These are phyloP conservation scores for Rostratula benghalensis DNA, from an alignment of 2,113 vertebrate genomes.

Conservation along the genomic window DNA sequence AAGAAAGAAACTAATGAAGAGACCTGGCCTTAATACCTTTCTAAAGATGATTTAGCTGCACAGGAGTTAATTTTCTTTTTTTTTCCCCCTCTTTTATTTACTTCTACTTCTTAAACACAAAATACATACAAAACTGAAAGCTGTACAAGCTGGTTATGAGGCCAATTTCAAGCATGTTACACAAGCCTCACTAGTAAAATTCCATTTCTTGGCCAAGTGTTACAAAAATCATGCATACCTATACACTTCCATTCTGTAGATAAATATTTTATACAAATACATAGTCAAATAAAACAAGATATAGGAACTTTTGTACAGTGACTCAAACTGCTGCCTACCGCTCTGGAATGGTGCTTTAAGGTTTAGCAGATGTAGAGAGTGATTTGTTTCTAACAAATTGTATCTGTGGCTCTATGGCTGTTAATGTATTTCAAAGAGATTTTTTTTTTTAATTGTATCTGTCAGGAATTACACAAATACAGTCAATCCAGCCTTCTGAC, in stretches of 20 bases:
- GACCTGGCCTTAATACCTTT: conserved; percentile 29
- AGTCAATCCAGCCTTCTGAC: not conserved
- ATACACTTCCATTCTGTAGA: not conserved
- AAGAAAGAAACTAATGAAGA: conserved; percentile 48
- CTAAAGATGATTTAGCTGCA: conserved; percentile 6
- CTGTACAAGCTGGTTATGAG: not conserved
- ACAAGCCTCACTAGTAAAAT: not conserved
- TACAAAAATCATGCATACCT: not conserved
- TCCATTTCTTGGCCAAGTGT: not conserved
- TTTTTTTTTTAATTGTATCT: not conserved
- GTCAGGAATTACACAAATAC: not conserved
- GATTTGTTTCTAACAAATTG: not conserved
- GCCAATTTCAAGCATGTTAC: not conserved
- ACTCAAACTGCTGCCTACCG: not conserved
- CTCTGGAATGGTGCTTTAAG: not conserved
- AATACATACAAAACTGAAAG: not conserved
- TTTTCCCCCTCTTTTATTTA: conserved; percentile 9
- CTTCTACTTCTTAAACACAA: not conserved
- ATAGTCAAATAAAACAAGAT: not conserved
- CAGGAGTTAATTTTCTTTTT: not conserved
- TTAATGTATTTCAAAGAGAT: not conserved
- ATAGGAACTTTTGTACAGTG: not conserved
- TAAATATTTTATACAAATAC: not conserved
- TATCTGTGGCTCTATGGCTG: not conserved
- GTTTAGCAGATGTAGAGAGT: not conserved